Evolutionary conservation across 2,797 vertebrate species (phyloP), one percentile per base, ranked within the genome.

Genomic region (Leptoclinus maculatus): DNA sequence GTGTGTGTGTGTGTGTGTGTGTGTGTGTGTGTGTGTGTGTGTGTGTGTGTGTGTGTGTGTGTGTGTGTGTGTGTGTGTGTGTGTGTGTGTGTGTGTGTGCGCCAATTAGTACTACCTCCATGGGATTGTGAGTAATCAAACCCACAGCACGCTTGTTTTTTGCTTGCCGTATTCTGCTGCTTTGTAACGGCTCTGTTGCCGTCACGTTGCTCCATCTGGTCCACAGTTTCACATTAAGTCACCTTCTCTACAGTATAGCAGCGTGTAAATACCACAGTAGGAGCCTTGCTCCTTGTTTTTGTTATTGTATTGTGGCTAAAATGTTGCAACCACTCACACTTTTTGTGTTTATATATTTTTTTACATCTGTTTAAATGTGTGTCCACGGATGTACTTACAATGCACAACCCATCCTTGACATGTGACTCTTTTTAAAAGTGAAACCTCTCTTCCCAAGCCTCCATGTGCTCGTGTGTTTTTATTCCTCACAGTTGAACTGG

Each of bases 401-500:
- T 23, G 16, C 13, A 19, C 29, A 29, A 43, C 7, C 3, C 45
- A 19, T n/a, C 47, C 21, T n/a, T 10, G 47, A 49, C 19, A 19
- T 45, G 19, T n/a, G 27, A 10, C 59, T 34, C 7, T 19, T 43
- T 53, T 23, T 62, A 1, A 45, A 56, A 23, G 27, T 57, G 5
- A 3, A 14, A 54, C 53, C 67, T 56, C 66, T 70, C 17, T n/a
- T 13, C 12, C 14, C 21, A 63, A 47, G 12, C 27, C 34, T 49
- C 7, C 3, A 10, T 65, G 51, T 39, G 17, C 47, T 45, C 71
- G 41, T 41, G 23, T 49, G 25, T 41, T 21, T 83, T 82, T 59
- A 78, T 56, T 82, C 66, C 56, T 74, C 23, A 53, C 43, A 21
- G 60, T 78, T 29, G 32, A 56, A 25, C 68, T 36, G 66, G 79